phyloP scores from a whole-genome alignment of 53 echinoderm and acorn worm genomes.

The Crossaster papposus region DNA sequence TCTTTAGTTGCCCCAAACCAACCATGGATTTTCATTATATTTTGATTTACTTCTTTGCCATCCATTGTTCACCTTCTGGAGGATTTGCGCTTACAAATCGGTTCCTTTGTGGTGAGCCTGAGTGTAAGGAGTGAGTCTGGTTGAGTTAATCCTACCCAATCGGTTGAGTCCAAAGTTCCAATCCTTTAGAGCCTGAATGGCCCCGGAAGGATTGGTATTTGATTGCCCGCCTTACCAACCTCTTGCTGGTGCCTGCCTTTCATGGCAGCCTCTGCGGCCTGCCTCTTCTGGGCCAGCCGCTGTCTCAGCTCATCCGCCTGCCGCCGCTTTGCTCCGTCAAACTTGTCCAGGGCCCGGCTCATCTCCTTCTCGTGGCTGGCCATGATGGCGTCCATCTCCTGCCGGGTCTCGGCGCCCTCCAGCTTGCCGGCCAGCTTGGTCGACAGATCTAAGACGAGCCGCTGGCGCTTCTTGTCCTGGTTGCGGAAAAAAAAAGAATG shows the following conservation, averaged over 20 bases:
- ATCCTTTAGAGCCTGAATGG: too few relatives aligned
- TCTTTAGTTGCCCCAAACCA: too few relatives aligned
- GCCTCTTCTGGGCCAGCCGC: slow-evolving; percentile 74
- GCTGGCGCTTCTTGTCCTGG: slow-evolving; percentile 78
- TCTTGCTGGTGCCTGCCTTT: slow-evolving; percentile 82
- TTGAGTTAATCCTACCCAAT: too few relatives aligned
- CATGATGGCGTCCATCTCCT: slow-evolving; percentile 82
- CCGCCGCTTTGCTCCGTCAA: slow-evolving; percentile 69
- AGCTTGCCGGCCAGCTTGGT: slow-evolving; percentile 78
- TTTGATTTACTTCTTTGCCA: too few relatives aligned
- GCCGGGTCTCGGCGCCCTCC: slow-evolving; percentile 74
- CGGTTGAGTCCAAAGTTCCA: too few relatives aligned
- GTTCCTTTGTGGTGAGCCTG: too few relatives aligned
- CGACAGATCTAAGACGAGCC: slow-evolving; percentile 52
- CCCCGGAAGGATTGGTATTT: too few relatives aligned
- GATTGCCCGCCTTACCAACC: slow-evolving; percentile 41
- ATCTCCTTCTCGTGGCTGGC: slow-evolving; percentile 82
- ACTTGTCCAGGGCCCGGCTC: slow-evolving; percentile 71
- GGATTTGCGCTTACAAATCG: too few relatives aligned
- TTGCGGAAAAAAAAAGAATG: not conserved
- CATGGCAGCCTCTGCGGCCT: slow-evolving; percentile 70
- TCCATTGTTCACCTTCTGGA: too few relatives aligned
- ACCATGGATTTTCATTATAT: too few relatives aligned
- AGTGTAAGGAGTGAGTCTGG: too few relatives aligned
- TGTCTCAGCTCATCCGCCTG: slow-evolving; percentile 73